phyloP scores from a whole-genome alignment of 2,113 vertebrate species.

The Acanthochromis polyacanthus region DNA sequence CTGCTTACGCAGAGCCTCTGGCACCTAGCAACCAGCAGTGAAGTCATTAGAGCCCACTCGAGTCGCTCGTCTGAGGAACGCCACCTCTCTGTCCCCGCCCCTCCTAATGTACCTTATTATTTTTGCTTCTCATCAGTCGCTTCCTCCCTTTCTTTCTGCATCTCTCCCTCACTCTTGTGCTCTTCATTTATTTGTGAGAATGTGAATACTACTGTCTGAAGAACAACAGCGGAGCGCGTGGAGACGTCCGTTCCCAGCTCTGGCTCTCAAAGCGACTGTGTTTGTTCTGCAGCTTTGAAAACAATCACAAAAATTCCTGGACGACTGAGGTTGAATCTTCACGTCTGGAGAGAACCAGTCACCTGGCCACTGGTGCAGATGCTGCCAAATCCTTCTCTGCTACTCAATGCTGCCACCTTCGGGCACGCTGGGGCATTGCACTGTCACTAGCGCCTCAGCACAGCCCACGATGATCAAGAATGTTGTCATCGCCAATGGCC shows the following conservation, averaged over 20 bases:
- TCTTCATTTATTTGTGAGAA: conserved; percentile 84
- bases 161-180: conserved; percentile 86
- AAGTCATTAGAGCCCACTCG: conserved; percentile 69
- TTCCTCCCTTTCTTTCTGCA: conserved; percentile 46
- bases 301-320: conserved; percentile 45
- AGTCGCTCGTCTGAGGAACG: conserved; percentile 61
- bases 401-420: conserved; percentile 73
- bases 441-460: conserved; percentile 66
- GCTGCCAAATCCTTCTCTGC: conserved; percentile 71
- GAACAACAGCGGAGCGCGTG: conserved; percentile 34
- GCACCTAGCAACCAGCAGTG: conserved; percentile 72
- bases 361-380: conserved; percentile 62
- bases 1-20: conserved; percentile 71
- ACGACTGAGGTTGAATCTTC: conserved; percentile 49
- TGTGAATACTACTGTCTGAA: conserved; percentile 94
- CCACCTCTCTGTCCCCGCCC: conserved; percentile 48
- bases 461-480: conserved; percentile 62
- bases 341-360: conserved; percentile 60
- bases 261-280: conserved; percentile 48
- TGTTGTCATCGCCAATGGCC: conserved; percentile 67
- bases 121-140: conserved; percentile 48
- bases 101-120: conserved; percentile 33
- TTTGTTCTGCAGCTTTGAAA: conserved; percentile 59
- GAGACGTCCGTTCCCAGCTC: conserved; percentile 40
- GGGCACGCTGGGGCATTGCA: conserved; percentile 73